These are phyloP conservation scores for Amphimallon solstitiale DNA, from an alignment of 2,888 invertebrate genomes.

Conservation along the genomic window DNA sequence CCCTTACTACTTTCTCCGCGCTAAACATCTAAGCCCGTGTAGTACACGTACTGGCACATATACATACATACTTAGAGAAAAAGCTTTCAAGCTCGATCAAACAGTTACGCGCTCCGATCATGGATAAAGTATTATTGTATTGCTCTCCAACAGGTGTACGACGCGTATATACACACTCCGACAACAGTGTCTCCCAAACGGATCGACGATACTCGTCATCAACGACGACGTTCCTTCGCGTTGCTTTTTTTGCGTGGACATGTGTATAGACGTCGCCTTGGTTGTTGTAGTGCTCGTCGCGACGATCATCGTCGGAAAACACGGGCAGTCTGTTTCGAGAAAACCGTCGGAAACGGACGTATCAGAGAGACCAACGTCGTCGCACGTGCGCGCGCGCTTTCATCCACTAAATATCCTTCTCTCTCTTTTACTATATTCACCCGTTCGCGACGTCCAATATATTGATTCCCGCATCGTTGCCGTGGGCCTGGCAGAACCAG, in stretches of 20 bases:
- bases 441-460: slow-evolving; percentile 29
- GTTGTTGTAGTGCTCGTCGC: not conserved
- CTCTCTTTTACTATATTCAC: slow-evolving; percentile 4
- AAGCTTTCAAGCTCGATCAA: not conserved
- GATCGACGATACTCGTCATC: not conserved
- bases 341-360: slow-evolving; percentile 21
- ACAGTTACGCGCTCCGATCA: not conserved
- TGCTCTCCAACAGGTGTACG: slow-evolving; percentile 40
- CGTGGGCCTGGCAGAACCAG: slow-evolving; percentile 41
- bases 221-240: not conserved
- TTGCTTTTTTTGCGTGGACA: not conserved
- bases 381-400: slow-evolving; percentile 41
- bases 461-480: slow-evolving; percentile 49
- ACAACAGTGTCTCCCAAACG: too few relatives aligned
- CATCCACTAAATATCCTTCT: slow-evolving; percentile 42
- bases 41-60: too few relatives aligned
- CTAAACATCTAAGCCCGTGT: too few relatives aligned
- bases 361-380: not conserved
- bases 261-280: slow-evolving; percentile 16
- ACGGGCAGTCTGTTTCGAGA: slow-evolving; percentile 18
- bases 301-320: not conserved
- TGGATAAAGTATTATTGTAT: slow-evolving; percentile 13
- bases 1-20: too few relatives aligned
- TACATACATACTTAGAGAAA: not conserved
- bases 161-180: not conserved